Percentiles rank a stretch among this genome's conserved stretches.
Evolutionary conservation across 2,797 vertebrate species (phyloP).

Genomic region (Propithecus perrieri): DNA sequence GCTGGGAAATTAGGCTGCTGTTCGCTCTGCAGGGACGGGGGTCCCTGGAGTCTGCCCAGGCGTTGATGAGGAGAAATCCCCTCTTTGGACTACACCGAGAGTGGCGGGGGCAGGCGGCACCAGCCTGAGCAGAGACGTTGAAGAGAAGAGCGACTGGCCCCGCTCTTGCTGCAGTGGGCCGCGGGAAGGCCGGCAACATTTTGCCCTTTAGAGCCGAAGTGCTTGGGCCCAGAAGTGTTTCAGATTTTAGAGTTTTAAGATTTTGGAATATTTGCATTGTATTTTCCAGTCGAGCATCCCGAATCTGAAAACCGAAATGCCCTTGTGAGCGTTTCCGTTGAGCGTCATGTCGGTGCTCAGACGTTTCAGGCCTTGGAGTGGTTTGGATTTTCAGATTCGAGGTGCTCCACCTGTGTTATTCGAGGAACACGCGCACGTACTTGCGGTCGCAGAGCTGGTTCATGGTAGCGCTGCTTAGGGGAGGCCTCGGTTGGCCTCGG

Average conservation of each 20-base stretch:
- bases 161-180: not conserved
- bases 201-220: not conserved
- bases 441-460: rapidly evolving
- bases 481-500: not conserved
- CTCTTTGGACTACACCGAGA: rapidly evolving
- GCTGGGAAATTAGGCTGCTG: not conserved
- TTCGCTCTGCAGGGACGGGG: rapidly evolving
- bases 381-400: not conserved
- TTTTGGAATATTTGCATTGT: not conserved
- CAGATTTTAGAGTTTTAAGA: not conserved
- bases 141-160: no score
- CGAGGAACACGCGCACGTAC: rapidly evolving
- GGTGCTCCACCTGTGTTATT: rapidly evolving
- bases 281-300: not conserved
- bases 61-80: not conserved
- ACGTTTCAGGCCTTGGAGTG: not conserved
- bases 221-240: not conserved
- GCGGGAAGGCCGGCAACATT: not conserved
- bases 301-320: not conserved
- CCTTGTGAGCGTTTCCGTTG: not conserved
- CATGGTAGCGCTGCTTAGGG: rapidly evolving
- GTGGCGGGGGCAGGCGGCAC: rapidly evolving
- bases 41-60: rapidly evolving
- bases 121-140: not conserved
- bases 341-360: not conserved